A percentile compares a stretch with the other conserved stretches of the same genome.
Conservation (phyloP, 2,888 invertebrate species). For the Alcis repandata region DNA sequence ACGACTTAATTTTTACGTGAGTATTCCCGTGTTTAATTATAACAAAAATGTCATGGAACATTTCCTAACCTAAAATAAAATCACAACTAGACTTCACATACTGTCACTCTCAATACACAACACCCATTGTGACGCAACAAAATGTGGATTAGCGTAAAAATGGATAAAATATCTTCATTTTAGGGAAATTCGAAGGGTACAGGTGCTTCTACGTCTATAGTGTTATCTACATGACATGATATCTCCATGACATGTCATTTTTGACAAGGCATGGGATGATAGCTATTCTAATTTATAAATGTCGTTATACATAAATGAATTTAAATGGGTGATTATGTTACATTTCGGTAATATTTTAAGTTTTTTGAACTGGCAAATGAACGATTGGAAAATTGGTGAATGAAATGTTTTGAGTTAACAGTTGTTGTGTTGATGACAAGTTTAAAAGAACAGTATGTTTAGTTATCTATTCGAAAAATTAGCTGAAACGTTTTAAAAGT, state of each 20-base stretch:
- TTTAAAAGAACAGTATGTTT: no score
- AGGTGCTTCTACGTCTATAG: conserved; percentile 30
- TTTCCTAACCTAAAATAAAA: not conserved
- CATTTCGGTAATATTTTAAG: not conserved
- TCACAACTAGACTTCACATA: conserved; percentile 30
- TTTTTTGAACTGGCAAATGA: not conserved
- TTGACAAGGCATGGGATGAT: conserved; percentile 26
- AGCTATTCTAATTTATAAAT: conserved; percentile 29
- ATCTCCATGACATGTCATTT: conserved; percentile 29
- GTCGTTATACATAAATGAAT: conserved; percentile 14
- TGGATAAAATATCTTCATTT: conserved; percentile 51
- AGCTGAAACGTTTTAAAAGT: no score
- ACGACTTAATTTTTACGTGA: no score
- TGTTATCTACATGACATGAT: conserved; percentile 30
- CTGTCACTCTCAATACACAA: conserved; percentile 16
- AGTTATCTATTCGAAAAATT: no score
- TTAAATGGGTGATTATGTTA: conserved; percentile 7
- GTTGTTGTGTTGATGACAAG: no score
- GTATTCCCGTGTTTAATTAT: no score
- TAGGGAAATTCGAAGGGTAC: conserved; percentile 44
- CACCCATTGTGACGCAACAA: conserved; percentile 40
- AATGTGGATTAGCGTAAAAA: conserved; percentile 50
- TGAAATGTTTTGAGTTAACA: no score
- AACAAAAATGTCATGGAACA: no score
- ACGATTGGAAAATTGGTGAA: no score